Evolutionary conservation across 2,113 vertebrate species (phyloP), one percentile per base, ranked within the genome.

Genomic region (Chionomys nivalis): DNA sequence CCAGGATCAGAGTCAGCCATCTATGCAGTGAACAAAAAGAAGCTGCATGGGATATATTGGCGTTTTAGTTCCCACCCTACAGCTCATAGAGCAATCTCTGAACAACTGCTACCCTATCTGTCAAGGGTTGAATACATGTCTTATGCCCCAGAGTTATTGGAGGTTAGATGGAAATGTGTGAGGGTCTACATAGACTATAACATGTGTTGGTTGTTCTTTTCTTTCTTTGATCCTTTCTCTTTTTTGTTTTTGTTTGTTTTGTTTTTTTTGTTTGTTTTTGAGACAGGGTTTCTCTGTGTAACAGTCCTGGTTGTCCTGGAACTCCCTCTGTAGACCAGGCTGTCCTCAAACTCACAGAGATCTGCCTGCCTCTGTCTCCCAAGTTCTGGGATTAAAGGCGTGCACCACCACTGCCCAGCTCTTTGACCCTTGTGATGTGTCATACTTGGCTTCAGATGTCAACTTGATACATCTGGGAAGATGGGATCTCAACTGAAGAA

Each of bases 1-100:
- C 85, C 97, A 94, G 97, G 75, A 89, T 98, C 97, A 92, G 97
- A 87, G 87, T 98, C 98, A 3, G 98, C 98, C 98, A 98, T 99
- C 98, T 99, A 49, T 26, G n/a, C 26, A 68, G 65, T 23, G 10
- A 88, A 92, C 75, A 93, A 61, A 88, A n/a, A 79, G 87, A 88
- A 70, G 61, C 39, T 7, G 5, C 21, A 17, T 86, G 81, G 90
- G 82, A 89, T 7, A 85, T 52, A 47, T 1, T 10, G 11, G 12
- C 5, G 5, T 55, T 82, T 82, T 44, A 78, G 3, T 23, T 83
- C 52, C 14, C 16, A 58, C 75, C n/a, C n/a, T 13, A 63, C 39
- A 39, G 33, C 14, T 36, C 8, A 66, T 31, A 79, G 4, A 16
- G 33, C 2, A 23, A 73, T 31, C 49, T 44, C 33, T 87, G 66